A percentile compares a stretch with the other conserved stretches of the same genome.
Evolutionary conservation across 2,113 vertebrate species (phyloP).

Genomic region (Platysteira castanea): DNA sequence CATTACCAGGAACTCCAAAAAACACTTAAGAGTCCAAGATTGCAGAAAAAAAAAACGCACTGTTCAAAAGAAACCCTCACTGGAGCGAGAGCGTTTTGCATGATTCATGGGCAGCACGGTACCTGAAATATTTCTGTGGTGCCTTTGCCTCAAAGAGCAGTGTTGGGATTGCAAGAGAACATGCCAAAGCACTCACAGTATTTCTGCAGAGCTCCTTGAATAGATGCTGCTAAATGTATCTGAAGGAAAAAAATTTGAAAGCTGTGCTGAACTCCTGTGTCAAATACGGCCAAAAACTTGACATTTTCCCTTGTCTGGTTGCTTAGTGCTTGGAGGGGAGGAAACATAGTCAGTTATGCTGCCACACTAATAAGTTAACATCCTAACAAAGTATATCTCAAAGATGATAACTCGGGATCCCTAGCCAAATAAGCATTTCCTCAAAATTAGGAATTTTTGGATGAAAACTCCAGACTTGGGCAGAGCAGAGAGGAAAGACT

Average conservation of each 20-base stretch:
- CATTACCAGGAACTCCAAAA: not conserved
- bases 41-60: not conserved
- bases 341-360: not conserved
- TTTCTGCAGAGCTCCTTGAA: constrained; percentile 20
- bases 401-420: not conserved
- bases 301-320: not conserved
- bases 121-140: constrained; percentile 39
- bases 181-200: not conserved
- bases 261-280: not conserved
- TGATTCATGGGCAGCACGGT: not conserved
- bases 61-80: not conserved
- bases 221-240: constrained; percentile 12
- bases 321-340: not conserved
- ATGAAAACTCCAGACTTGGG: not conserved
- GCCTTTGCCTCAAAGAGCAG: not conserved
- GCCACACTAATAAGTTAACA: not conserved
- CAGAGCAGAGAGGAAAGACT: not conserved
- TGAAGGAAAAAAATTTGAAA: not conserved
- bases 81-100: not conserved
- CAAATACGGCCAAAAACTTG: not conserved
- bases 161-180: not conserved
- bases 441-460: not conserved
- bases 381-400: not conserved
- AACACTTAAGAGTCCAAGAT: not conserved
- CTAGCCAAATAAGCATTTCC: not conserved